Evolutionary conservation across 2,113 vertebrate genomes (phyloP).

Genomic region (Notothenia rossii): DNA sequence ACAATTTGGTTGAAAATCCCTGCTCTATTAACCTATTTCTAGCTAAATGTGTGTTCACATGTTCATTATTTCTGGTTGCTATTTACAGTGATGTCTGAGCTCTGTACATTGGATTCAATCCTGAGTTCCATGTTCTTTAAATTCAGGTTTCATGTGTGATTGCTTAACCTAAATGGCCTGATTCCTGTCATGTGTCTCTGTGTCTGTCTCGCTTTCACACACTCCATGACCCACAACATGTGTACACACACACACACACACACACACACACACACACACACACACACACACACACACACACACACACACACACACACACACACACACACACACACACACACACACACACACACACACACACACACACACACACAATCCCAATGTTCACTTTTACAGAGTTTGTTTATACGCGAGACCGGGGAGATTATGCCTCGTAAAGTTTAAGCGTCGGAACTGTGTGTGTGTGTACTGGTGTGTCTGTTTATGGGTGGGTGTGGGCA

Average conservation of each 20-base stretch:
- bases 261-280: constrained; percentile 8
- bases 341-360: no score
- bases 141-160: constrained; percentile 41
- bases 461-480: neutral
- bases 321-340: constrained; percentile 6
- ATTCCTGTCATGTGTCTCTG: constrained; percentile 65
- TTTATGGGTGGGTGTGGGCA: constrained; percentile 37
- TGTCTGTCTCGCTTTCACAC: constrained; percentile 21
- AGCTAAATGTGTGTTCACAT: constrained; percentile 5
- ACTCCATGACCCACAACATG: neutral
- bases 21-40: constrained; percentile 1
- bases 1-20: no score
- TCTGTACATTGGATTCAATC: constrained; percentile 36
- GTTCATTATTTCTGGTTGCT: neutral
- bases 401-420: constrained; percentile 46
- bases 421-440: constrained; percentile 52
- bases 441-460: constrained; percentile 5
- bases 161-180: constrained; percentile 44
- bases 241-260: neutral
- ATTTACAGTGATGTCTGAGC: constrained; percentile 12
- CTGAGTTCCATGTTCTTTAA: constrained; percentile 34
- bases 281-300: no score
- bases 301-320: constrained; percentile 9
- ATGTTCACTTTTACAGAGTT: constrained; percentile 45
- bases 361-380: constrained; percentile 18